These are phyloP conservation scores for Harpalus rufipes DNA, from an alignment of 2,888 invertebrate species.

Conservation along the genomic window DNA sequence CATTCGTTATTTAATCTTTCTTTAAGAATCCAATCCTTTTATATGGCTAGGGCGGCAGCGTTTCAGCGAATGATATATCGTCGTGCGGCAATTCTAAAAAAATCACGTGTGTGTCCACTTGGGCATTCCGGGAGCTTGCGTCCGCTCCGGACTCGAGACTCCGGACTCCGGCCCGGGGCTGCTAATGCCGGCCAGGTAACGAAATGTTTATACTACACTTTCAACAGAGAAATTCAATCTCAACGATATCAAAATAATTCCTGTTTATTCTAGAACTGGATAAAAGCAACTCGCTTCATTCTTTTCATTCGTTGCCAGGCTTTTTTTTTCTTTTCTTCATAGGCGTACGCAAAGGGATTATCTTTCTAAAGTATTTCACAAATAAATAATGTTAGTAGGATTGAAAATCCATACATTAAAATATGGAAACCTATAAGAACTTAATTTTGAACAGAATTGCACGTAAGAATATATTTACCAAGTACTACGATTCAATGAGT, in stretches of 20 bases:
- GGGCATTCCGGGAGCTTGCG: conserved; percentile 47
- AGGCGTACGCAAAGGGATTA: not conserved
- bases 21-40: conserved; percentile 34
- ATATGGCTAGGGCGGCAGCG: conserved; percentile 13
- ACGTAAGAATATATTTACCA: no score
- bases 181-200: conserved; percentile 56
- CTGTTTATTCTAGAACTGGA: conserved; percentile 56
- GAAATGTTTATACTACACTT: conserved; percentile 62
- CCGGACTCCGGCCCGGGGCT: conserved; percentile 31
- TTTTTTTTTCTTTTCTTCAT: conserved; percentile 43
- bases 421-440: no score
- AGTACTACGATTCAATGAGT: no score
- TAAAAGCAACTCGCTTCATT: conserved; percentile 53
- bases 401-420: no score
- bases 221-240: conserved; percentile 60
- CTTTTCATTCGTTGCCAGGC: conserved; percentile 27
- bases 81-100: conserved; percentile 50
- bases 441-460: no score
- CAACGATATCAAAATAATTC: conserved; percentile 63
- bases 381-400: no score
- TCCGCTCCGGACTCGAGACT: conserved; percentile 19
- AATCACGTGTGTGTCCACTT: conserved; percentile 57
- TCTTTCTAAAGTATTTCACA: not conserved
- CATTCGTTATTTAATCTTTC: conserved; percentile 10
- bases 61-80: conserved; percentile 51